phyloP scores from a whole-genome alignment of 2,888 invertebrate genomes.

The Zygogramma bicolorata region DNA sequence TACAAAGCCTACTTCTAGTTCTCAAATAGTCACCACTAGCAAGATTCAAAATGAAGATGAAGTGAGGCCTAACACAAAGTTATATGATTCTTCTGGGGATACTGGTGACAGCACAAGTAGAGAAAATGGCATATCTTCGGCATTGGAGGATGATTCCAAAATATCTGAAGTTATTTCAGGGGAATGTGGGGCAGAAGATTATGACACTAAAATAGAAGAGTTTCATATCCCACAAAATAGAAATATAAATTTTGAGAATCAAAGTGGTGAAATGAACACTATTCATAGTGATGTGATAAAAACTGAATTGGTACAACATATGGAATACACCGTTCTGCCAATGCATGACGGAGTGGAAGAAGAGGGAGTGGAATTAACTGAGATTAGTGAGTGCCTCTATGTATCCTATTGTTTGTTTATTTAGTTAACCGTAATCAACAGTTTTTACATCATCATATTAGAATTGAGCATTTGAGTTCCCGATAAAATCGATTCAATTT shows the following conservation, averaged over 20 bases:
- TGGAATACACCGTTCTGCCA: background rate
- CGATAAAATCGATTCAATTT: too few species aligned
- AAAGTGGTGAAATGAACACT: background rate
- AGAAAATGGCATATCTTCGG: constrained; percentile 49
- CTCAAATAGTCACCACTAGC: constrained; percentile 27
- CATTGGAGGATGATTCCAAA: constrained; percentile 49
- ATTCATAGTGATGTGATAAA: background rate
- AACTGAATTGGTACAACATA: constrained; percentile 23
- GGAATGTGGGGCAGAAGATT: constrained; percentile 47
- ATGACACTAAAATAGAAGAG: constrained; percentile 52
- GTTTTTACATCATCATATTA: too few species aligned
- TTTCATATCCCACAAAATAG: constrained; percentile 47
- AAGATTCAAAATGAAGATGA: constrained; percentile 23
- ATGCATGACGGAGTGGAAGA: constrained; percentile 3
- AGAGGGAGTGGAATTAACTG: background rate
- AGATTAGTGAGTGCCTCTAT: constrained; percentile 24
- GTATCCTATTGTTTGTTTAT: background rate
- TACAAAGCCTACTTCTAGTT: constrained; percentile 28
- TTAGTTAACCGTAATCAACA: too few species aligned
- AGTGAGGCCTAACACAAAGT: constrained; percentile 6
- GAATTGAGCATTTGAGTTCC: too few species aligned
- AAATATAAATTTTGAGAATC: background rate
- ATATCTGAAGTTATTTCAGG: constrained; percentile 45
- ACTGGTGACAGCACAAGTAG: constrained; percentile 17
- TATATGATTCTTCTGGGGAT: constrained; percentile 4